Conservation (phyloP, 2,888 invertebrate genomes). For the Cynaeus angustus region DNA sequence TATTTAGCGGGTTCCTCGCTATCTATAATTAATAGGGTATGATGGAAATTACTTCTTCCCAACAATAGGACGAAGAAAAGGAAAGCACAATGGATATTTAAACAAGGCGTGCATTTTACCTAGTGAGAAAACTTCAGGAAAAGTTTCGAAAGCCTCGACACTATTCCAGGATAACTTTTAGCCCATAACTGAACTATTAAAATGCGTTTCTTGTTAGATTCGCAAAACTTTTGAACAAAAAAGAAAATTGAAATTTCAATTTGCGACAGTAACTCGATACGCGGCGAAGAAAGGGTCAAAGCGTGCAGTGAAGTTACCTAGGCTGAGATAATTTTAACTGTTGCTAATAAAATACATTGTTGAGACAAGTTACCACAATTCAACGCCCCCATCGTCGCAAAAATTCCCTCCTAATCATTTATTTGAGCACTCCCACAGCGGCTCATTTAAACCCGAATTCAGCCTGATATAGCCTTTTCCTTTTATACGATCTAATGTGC, state of each 20-base stretch:
- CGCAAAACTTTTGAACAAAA: neutral
- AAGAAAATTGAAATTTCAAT: conserved; percentile 5
- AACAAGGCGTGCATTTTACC: conserved; percentile 21
- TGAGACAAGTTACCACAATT: too few species aligned
- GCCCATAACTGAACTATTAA: conserved; percentile 25
- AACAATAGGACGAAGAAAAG: neutral
- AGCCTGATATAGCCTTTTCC: neutral
- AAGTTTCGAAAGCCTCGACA: conserved; percentile 8
- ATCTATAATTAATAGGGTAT: neutral
- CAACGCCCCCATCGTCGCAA: too few species aligned
- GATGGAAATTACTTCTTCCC: neutral
- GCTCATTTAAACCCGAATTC: conserved; percentile 1
- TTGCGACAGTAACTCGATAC: neutral
- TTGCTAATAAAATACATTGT: too few species aligned
- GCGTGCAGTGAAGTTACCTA: too few species aligned
- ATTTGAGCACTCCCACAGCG: neutral
- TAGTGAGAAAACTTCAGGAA: neutral
- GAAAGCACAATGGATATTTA: conserved; percentile 7
- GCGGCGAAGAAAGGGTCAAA: too few species aligned
- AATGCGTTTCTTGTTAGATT: conserved; percentile 17
- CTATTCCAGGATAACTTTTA: conserved; percentile 18
- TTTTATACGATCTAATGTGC: conserved; percentile 1
- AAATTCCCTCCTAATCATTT: conserved; percentile 3
- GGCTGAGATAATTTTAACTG: too few species aligned
- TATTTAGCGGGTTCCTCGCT: neutral